Evolutionary conservation across 2,888 invertebrate genomes (phyloP), one percentile per base, ranked within the genome.

Genomic region (Gryllus longicercus): DNA sequence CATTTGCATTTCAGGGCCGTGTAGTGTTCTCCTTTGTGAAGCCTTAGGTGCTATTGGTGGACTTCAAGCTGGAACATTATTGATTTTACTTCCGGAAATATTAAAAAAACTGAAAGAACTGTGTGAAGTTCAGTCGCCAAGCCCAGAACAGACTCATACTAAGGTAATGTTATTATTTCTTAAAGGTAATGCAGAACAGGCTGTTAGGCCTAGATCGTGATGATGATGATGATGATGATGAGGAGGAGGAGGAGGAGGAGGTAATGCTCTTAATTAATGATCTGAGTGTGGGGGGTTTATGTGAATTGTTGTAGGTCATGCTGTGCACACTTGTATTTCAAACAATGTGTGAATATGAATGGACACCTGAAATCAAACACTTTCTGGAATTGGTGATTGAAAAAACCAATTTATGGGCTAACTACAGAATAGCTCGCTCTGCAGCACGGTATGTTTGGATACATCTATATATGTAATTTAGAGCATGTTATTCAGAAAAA

Each of bases 371-470:
- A 82, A 80, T 78, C 2, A 80, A 51, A 63, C 87, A 89, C 78
- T 89, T 90, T 2, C 89, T 95, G 77, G 88, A 91, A 80, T 88
- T 87, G n/a, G 90, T 91, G 12, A 85, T 91, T 2, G 85, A 85
- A 0, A 87, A 87, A 14, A 91, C 92, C 0, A 93, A 94, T 84
- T 91, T 93, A 4, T 96, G 96, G 95, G 92, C 94, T 10, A 93
- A 94, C 84, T 98, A 96, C 86, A 91, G 95, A 82, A 93, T 97
- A 76, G 96, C 94, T 0, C 90, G 97, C 80, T 95, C 96, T 18
- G 96, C 96, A 0, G 91, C 96, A 23, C 90, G 96, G 89, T 88
- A 87, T 84, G 88, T 18, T 63, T 86, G 76, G 50, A 38, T 79
- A 18, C 78, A 25, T 76, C 25, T 51, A 51, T 25, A 51, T 74